Percentiles rank a stretch among this genome's conserved stretches.
Conservation (phyloP, 2,888 invertebrate genomes). For the Coenonympha glycerion region DNA sequence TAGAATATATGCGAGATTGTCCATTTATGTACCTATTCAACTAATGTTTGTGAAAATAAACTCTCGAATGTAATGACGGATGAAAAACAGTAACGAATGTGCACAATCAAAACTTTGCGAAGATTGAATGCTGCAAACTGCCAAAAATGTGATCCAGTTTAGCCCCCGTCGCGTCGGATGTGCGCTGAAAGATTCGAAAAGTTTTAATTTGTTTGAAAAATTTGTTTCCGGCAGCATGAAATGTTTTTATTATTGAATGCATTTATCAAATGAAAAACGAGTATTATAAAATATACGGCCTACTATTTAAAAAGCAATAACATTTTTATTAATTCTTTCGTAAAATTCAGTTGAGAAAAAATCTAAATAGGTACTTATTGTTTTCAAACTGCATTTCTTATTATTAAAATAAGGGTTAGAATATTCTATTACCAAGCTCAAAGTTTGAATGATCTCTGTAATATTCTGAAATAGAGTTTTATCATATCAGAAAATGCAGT, state of each 20-base stretch:
- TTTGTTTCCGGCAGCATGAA: slow-evolving; percentile 7
- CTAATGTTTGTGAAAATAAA: not conserved
- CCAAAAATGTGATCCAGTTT: slow-evolving; percentile 58
- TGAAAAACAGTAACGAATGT: slow-evolving; percentile 63
- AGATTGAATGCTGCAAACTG: slow-evolving; percentile 64
- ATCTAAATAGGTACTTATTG: no score
- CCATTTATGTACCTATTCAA: not conserved
- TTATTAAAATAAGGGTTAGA: no score
- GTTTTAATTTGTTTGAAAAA: slow-evolving; percentile 23
- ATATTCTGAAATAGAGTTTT: not conserved
- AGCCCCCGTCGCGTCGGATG: slow-evolving; percentile 44
- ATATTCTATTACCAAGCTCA: no score
- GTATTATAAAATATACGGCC: no score
- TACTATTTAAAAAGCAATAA: no score
- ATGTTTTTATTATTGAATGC: no score
- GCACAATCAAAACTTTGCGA: slow-evolving; percentile 69
- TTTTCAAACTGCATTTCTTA: no score
- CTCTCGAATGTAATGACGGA: slow-evolving; percentile 46
- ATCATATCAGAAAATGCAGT: slow-evolving; percentile 6
- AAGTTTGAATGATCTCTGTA: not conserved
- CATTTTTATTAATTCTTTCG: no score
- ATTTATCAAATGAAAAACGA: no score
- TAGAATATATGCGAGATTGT: not conserved
- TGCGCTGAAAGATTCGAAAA: slow-evolving; percentile 24
- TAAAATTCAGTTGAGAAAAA: no score